Conservation (phyloP, 64 coral and sea anemone genomes). For the Stylophora pistillata region DNA sequence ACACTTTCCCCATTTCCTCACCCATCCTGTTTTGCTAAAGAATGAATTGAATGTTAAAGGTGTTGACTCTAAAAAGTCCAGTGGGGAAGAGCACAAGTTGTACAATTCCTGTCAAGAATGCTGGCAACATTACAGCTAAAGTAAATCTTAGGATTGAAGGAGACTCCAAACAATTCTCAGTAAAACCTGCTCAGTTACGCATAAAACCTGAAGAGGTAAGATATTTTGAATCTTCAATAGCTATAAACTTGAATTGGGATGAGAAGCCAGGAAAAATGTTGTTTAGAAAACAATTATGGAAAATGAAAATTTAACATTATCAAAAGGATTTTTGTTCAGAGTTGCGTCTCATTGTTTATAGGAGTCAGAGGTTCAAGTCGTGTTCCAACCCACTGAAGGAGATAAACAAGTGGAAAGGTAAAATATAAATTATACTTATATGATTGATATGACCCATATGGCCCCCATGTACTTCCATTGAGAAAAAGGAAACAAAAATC, state of each 20-base stretch:
- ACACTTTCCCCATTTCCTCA: neutral
- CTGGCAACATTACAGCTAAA: conserved; percentile 77
- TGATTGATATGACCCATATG: no score
- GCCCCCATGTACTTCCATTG: no score
- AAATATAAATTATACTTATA: no score
- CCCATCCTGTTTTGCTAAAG: neutral
- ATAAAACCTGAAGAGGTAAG: conserved; percentile 60
- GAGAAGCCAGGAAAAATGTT: no score
- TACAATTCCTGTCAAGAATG: conserved; percentile 76
- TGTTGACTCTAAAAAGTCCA: conserved; percentile 62
- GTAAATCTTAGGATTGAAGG: conserved; percentile 68
- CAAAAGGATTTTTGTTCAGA: neutral
- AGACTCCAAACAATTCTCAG: conserved; percentile 73
- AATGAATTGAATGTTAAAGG: conserved; percentile 27
- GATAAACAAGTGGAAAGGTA: conserved; percentile 57
- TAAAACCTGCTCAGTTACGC: conserved; percentile 60
- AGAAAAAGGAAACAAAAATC: no score
- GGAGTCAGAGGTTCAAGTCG: conserved; percentile 51
- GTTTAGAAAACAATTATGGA: no score
- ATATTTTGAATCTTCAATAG: neutral
- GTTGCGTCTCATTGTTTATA: neutral
- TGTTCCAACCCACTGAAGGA: conserved; percentile 45
- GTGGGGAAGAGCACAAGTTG: conserved; percentile 74
- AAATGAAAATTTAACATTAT: neutral
- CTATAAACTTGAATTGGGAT: neutral